phyloP scores from a whole-genome alignment of 2,797 vertebrate genomes.

The Macrochelys suwanniensis region DNA sequence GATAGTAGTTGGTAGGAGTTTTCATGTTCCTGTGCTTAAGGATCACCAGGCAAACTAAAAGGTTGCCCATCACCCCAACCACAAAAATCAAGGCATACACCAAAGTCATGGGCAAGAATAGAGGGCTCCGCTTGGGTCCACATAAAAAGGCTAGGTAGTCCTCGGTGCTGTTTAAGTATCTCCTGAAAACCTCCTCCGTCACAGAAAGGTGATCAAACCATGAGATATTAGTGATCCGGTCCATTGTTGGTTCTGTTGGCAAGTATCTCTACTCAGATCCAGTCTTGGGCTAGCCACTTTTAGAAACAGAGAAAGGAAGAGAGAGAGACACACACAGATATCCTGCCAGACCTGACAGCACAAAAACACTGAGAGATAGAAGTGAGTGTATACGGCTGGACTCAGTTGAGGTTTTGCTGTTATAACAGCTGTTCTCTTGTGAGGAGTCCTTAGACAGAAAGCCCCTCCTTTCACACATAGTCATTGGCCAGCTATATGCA shows the following conservation, averaged over 20 bases:
- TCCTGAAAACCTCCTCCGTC: constrained; percentile 47
- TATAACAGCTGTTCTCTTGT: constrained; percentile 48
- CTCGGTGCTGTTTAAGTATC: constrained; percentile 81
- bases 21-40: constrained; percentile 81
- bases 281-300: neutral
- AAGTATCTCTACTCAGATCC: neutral
- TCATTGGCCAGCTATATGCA: constrained; percentile 74
- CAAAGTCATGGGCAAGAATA: constrained; percentile 80
- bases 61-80: constrained; percentile 80
- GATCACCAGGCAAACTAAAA: constrained; percentile 85
- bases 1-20: constrained; percentile 84
- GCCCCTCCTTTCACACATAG: constrained; percentile 74
- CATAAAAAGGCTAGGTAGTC: constrained; percentile 82
- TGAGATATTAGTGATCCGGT: constrained; percentile 74
- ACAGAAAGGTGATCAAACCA: constrained; percentile 57
- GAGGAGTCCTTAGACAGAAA: constrained; percentile 63
- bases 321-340: neutral
- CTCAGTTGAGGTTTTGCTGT: constrained; percentile 33
- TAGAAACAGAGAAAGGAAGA: neutral
- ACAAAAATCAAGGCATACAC: constrained; percentile 80
- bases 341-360: constrained; percentile 20
- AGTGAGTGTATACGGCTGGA: constrained; percentile 20
- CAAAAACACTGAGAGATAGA: constrained; percentile 22
- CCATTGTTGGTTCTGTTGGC: constrained; percentile 40
- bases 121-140: constrained; percentile 79